A percentile compares a stretch with the other conserved stretches of the same genome.
These are phyloP conservation scores for Trichosurus vulpecula DNA, from an alignment of 2,797 vertebrate genomes.

Conservation along the genomic window DNA sequence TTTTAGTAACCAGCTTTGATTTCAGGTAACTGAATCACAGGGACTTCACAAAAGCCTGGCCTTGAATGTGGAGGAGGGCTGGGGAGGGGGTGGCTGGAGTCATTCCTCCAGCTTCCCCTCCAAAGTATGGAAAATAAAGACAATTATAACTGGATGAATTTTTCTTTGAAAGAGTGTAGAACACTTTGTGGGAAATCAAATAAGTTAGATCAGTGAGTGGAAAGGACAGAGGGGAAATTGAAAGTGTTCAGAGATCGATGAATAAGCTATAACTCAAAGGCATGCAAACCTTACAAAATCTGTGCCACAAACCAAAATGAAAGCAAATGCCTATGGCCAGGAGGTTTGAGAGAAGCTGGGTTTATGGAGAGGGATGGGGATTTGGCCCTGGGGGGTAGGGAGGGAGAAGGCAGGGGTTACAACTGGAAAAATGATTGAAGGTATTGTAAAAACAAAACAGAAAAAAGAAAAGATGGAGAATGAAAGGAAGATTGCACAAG, in stretches of 20 bases:
- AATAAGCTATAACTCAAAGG: slow-evolving; percentile 24
- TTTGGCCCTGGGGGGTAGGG: fast-evolving
- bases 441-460: slow-evolving; percentile 53
- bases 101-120: not conserved
- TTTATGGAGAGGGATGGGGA: not conserved
- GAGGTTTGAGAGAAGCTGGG: not conserved
- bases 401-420: not conserved
- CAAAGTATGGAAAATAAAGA: not conserved
- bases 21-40: not conserved
- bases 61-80: fast-evolving
- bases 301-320: not conserved
- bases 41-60: not conserved
- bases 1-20: not conserved
- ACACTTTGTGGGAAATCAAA: not conserved
- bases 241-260: slow-evolving; percentile 14
- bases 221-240: not conserved
- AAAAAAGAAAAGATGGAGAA: slow-evolving; percentile 11
- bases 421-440: slow-evolving; percentile 53
- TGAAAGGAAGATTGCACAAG: not conserved
- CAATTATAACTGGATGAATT: not conserved
- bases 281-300: not conserved
- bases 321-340: not conserved
- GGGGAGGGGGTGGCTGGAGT: not conserved
- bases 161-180: not conserved
- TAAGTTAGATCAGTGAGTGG: not conserved